Base-by-base conservation (phyloP, 1,140 invertebrate species). In the Stegodyphus dumicola region DNA sequence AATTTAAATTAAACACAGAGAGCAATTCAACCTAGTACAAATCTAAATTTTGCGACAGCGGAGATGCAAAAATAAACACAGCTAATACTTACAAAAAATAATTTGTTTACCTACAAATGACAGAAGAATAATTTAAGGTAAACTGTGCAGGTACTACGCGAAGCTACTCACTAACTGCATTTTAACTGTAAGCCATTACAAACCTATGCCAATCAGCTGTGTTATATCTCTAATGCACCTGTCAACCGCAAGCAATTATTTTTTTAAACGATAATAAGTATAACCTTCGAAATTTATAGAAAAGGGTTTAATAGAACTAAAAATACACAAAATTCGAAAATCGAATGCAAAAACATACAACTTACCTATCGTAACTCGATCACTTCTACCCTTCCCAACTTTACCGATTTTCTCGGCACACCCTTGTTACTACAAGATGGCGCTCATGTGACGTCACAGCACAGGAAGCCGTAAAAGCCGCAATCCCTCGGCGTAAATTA, bases 391-490 rank as follows among this genome's bases (percentile, higher is more conserved):
- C 79, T 81, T 81, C 69, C 70, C 79, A 18, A 74, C 79, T 76
- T 56, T 56, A 74, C 78, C 79, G 70, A 74, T 74, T 74, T 75
- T 74, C 73, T 56, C 65, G 81, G 81, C 81, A 85, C 81, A 85
- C 81, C 81, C 81, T 60, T 67, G 13, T 76, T 56, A 85, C 79
- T 83, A 83, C 78, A 85, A 85, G 81, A 85, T 85, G 81, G 81
- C 81, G 81, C 81, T 76, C 81, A 69, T 66, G 81, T 85, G 81
- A 85, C 81, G 81, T 85, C 81, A 83, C 69, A 66, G 71, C 71
- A 85, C 81, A 85, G 81, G 81, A 85, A 85, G 81, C 81, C 81
- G 81, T 77, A 85, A 85, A 85, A 70, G 60, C 81, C 73, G 81
- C 81, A 85, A 85, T 83, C 71, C 79, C 74, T 70, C 10, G 51